phyloP scores from a whole-genome alignment of 2,113 vertebrate species.

The Mixornis gularis region DNA sequence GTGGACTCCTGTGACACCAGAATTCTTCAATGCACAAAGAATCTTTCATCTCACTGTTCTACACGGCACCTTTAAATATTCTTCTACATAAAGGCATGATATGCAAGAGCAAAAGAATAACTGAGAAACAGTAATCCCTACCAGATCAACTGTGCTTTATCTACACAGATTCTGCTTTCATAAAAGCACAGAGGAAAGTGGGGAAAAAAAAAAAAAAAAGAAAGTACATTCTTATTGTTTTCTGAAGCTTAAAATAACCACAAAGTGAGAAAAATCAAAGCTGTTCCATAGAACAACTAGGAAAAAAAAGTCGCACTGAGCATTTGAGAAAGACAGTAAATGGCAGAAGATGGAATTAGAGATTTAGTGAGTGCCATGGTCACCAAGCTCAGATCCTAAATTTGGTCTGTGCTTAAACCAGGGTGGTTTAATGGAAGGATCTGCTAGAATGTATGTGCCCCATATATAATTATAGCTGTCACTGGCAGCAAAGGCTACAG shows the following conservation, averaged over 20 bases:
- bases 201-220: fast-evolving
- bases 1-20: constrained; percentile 56
- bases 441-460: background rate
- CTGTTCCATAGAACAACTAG: constrained; percentile 46
- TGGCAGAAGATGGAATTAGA: constrained; percentile 25
- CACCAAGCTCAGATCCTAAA: constrained; percentile 36
- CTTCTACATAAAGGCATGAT: constrained; percentile 56
- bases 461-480: background rate
- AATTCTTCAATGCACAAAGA: constrained; percentile 53
- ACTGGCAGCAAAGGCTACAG: background rate
- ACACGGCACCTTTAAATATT: constrained; percentile 60
- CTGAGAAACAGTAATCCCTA: constrained; percentile 63
- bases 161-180: constrained; percentile 55
- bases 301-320: constrained; percentile 26
- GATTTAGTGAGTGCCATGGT: background rate
- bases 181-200: constrained; percentile 40
- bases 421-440: background rate
- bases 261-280: constrained; percentile 67
- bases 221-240: constrained; percentile 63
- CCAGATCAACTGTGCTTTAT: constrained; percentile 65
- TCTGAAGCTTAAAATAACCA: constrained; percentile 66
- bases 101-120: constrained; percentile 63
- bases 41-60: constrained; percentile 50
- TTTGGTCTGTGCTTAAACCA: constrained; percentile 17
- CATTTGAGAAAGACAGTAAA: constrained; percentile 35